Evolutionary conservation across 1,140 invertebrate genomes (phyloP), one percentile per base, ranked within the genome.

Genomic region (Chelonus insularis): DNA sequence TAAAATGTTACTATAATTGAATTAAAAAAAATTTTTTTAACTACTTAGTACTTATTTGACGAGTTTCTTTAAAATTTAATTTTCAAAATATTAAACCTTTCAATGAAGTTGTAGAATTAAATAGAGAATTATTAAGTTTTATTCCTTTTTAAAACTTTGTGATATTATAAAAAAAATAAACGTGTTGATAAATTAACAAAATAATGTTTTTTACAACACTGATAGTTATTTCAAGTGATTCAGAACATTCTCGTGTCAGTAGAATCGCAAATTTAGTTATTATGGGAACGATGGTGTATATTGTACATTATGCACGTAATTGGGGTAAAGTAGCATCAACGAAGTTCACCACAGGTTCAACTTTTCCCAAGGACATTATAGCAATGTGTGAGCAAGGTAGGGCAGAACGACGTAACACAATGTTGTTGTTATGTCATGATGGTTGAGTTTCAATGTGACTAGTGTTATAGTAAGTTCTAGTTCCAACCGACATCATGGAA

Each of bases 371-470:
- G 41, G 14, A 43, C 14, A 43, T 43, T 43, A 7, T 16, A 16
- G 7, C 6, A 18, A 16, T 43, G 41, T 18, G 41, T 43, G 41
- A 12, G 12, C 16, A 43, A 43, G 41, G 41, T 9, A 43, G 41
- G 16, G 12, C 16, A 29, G 41, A 43, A 16, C 41, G 18, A 8
- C 41, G 18, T 14, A 43, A 18, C 41, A 43, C 16, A 43, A 43
- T 43, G 41, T 52, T 32, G 50, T 52, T 52, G 50, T 52, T 52
- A 18, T 52, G 50, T 32, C 29, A 8, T 14, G 25, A 52, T 32
- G 50, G 50, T 14, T 52, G 25, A 48, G 45, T 52, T 36, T 52
- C 14, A 11, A 21, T 25, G 45, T 12, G 45, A 48, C 45, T 48
- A 23, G 18, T 48, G 21, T 29, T 29, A 48, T 48, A 23, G 8